Evolutionary conservation across 2,113 vertebrate genomes (phyloP).

Genomic region (Pseudopipra pipra): DNA sequence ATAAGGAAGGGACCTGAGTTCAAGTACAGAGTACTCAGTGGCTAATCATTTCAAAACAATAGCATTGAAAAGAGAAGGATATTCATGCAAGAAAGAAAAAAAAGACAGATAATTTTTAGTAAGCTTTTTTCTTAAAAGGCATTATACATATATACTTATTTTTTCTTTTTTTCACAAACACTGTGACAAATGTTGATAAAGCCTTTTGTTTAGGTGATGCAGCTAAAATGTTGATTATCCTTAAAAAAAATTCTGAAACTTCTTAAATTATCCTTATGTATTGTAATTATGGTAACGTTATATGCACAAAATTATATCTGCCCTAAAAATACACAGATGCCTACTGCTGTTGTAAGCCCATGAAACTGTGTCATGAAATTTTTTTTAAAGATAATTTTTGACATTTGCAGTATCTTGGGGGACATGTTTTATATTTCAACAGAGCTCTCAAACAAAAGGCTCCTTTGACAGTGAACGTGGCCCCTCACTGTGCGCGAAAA

Average conservation of each 20-base stretch:
- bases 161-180: background rate
- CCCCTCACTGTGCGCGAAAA: background rate
- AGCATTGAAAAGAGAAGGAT: background rate
- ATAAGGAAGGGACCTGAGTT: background rate
- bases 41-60: background rate
- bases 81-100: background rate
- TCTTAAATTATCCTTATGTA: background rate
- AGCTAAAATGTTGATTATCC: background rate
- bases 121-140: background rate
- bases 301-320: background rate
- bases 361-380: background rate
- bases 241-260: background rate
- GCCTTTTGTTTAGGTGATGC: background rate
- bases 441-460: background rate
- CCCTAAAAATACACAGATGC: background rate
- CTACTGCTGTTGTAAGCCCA: background rate
- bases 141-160: background rate
- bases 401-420: background rate
- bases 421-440: background rate
- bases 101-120: background rate
- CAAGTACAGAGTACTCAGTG: background rate
- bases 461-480: background rate
- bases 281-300: background rate
- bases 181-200: background rate
- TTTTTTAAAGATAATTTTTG: background rate